These are phyloP conservation scores for Morinoia aosen DNA, from an alignment of 2,888 invertebrate species.

Conservation along the genomic window DNA sequence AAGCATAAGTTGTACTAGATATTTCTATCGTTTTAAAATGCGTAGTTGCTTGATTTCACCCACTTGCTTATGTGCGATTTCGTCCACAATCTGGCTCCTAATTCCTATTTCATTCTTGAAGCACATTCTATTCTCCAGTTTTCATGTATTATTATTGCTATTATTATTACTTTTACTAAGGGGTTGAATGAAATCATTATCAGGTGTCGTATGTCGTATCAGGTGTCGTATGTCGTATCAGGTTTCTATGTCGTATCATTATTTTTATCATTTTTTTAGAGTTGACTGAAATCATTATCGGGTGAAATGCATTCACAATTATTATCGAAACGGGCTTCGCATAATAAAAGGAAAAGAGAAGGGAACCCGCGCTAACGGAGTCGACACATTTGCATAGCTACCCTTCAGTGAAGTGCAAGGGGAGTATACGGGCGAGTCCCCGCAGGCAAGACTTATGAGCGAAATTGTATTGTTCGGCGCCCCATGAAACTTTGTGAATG, in stretches of 20 bases:
- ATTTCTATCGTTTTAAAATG: too few relatives aligned
- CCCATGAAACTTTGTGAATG: constrained; percentile 3
- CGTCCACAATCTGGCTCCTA: too few relatives aligned
- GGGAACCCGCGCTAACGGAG: not conserved
- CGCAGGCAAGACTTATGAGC: not conserved
- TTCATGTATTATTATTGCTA: too few relatives aligned
- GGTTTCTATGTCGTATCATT: not conserved
- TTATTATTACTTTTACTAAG: too few relatives aligned
- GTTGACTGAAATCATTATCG: not conserved
- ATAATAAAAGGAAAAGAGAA: not conserved
- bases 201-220: not conserved
- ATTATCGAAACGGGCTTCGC: not conserved
- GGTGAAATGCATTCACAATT: not conserved
- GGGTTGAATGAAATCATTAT: too few relatives aligned
- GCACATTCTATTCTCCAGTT: too few relatives aligned
- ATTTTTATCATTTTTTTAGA: not conserved
- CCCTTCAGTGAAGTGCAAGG: not conserved
- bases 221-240: not conserved
- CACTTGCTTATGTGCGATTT: too few relatives aligned
- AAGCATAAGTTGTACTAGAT: too few relatives aligned
- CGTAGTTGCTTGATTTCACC: too few relatives aligned
- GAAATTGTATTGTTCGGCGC: not conserved
- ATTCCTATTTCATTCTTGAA: too few relatives aligned
- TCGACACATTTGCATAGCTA: not conserved
- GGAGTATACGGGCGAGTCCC: not conserved